Base-by-base conservation (phyloP, 2,888 invertebrate genomes). In the Dexiosoma caninum region DNA sequence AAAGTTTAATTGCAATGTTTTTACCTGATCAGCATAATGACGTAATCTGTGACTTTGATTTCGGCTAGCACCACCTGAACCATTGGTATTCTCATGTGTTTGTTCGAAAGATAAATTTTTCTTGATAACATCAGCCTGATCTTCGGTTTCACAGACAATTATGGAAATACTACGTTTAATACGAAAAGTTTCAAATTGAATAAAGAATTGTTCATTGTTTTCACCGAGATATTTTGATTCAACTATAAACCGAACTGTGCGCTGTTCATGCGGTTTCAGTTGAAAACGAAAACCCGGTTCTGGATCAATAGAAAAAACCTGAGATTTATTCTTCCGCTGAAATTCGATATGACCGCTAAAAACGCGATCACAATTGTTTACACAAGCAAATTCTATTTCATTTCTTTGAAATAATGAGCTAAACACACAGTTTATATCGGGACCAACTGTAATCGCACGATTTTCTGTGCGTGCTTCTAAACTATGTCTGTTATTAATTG, bases 361-460 rank as follows among this genome's bases (percentile, higher is more conserved):
- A 1, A 8, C 9, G 1, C 85, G 85, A 2, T 83, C 79, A 2
- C 83, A 72, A 10, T 85, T 86, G 27, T 88, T 89, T 4, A 30
- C 82, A 0, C 88, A 3, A 1, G 72, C 81, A 0, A 88, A 60
- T 0, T 84, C 81, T 0, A 86, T 27, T 1, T 69, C 59, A 2
- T 86, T 72, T 1, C 85, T 87, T 83, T 91, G 90, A 46, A 89
- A 89, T n/a, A 92, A 85, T 30, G 91, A 87, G 5, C 87, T 84
- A 85, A 90, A 88, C 6, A 88, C 86, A 71, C 92, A 87, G 30
- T 85, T 86, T 23, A 91, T 85, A 64, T 91, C 81, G 5, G 92
- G 91, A 12, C 92, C 91, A 30, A 95, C 90, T 35, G 89, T 85
- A 19, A 82, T 55, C 10, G 78, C 78, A n/a, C 62, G 76, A 21